Conservation (phyloP, 1,140 invertebrate genomes). For the Bombus pyrosoma region DNA sequence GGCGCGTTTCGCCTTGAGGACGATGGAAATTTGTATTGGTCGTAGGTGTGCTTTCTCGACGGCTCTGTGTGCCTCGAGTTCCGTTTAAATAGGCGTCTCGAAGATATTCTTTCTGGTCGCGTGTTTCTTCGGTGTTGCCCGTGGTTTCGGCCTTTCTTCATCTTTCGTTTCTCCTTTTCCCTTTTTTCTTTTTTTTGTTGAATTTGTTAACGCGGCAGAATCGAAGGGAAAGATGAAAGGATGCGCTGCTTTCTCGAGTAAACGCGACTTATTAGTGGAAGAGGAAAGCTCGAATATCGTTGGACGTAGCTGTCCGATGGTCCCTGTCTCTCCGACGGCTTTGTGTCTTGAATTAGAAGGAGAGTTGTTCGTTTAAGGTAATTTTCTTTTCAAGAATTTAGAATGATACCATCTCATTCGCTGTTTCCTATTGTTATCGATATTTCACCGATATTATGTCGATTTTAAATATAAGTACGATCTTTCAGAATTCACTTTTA, state of each 20-base stretch:
- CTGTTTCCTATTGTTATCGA: background rate
- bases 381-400: background rate
- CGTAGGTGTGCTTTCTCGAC: background rate
- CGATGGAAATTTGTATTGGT: slow-evolving; percentile 32
- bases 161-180: background rate
- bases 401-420: background rate
- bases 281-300: background rate
- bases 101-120: slow-evolving; percentile 13
- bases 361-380: background rate
- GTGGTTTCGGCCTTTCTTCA: background rate
- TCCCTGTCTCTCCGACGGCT: background rate
- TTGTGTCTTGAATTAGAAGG: background rate
- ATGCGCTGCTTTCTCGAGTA: slow-evolving; percentile 27
- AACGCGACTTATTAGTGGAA: slow-evolving; percentile 27
- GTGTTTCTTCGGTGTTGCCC: background rate
- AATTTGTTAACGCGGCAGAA: slow-evolving; percentile 1
- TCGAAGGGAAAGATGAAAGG: slow-evolving; percentile 29
- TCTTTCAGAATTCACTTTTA: too few species aligned
- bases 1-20: background rate
- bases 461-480: background rate
- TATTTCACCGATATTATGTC: background rate
- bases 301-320: background rate
- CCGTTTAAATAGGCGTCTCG: slow-evolving; percentile 42
- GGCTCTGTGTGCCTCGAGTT: background rate
- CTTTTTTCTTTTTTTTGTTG: background rate